Evolutionary conservation across 2,797 vertebrate genomes (phyloP).

Genomic region (Lagorchestes hirsutus): DNA sequence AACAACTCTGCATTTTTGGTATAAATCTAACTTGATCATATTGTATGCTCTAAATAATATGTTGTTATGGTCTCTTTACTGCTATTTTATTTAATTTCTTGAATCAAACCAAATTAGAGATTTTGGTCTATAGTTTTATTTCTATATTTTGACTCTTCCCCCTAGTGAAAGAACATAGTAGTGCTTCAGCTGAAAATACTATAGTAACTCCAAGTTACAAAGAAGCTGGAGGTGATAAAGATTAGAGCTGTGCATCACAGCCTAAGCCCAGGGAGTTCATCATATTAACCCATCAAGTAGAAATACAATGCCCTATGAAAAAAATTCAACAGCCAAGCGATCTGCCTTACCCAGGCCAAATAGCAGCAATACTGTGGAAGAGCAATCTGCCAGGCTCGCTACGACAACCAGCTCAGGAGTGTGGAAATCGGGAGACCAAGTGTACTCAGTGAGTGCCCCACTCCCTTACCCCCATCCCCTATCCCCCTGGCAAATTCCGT

Average conservation of each 20-base stretch:
- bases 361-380: not conserved
- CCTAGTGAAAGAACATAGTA: not conserved
- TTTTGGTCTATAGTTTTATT: not conserved
- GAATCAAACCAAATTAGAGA: not conserved
- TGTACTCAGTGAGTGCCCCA: too few relatives aligned
- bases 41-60: not conserved
- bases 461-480: too few relatives aligned
- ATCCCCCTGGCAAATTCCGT: not conserved
- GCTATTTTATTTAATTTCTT: not conserved
- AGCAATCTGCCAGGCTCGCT: not conserved
- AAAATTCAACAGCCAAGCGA: not conserved
- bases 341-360: not conserved
- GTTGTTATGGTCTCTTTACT: not conserved
- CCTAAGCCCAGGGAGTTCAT: not conserved
- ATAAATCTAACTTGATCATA: not conserved
- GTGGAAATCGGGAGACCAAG: too few relatives aligned
- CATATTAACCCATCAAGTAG: not conserved
- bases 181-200: not conserved
- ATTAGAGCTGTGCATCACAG: not conserved
- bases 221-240: not conserved
- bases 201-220: not conserved
- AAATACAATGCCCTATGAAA: not conserved
- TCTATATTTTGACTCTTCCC: not conserved
- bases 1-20: not conserved
- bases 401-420: not conserved